phyloP scores from a whole-genome alignment of 2,888 invertebrate species.

The Itoplectis maculator region DNA sequence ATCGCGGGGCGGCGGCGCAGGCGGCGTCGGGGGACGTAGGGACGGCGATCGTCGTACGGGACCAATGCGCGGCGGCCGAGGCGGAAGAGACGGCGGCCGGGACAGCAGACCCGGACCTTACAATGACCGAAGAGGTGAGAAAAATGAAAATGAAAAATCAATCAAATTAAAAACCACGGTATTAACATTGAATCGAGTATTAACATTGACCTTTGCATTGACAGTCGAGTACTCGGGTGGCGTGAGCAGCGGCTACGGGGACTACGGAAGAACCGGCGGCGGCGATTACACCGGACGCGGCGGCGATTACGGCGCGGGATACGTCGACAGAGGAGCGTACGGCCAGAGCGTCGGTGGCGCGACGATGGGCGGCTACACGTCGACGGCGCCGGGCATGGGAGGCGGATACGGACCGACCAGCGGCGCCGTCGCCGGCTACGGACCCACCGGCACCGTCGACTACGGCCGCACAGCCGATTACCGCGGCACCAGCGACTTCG shows the following conservation, averaged over 20 bases:
- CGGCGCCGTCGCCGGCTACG: conserved; percentile 81
- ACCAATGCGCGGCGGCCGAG: conserved; percentile 86
- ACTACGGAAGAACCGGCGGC: conserved; percentile 81
- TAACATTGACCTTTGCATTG: not conserved
- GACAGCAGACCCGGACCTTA: conserved; percentile 84
- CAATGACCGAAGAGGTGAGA: conserved; percentile 82
- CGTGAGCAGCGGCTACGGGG: conserved; percentile 81
- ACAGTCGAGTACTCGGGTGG: conserved; percentile 70
- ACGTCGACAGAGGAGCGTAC: conserved; percentile 81
- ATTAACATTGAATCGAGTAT: not conserved
- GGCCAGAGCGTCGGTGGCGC: conserved; percentile 81
- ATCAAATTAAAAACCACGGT: conserved; percentile 58
- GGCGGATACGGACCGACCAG: conserved; percentile 82
- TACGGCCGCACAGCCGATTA: conserved; percentile 81
- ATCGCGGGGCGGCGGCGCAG: conserved; percentile 87
- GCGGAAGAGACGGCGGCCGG: conserved; percentile 84
- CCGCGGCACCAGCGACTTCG: conserved; percentile 80
- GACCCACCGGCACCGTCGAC: conserved; percentile 80
- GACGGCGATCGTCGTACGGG: conserved; percentile 86
- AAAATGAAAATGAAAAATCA: conserved; percentile 14
- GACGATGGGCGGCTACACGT: conserved; percentile 81
- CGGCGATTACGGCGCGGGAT: conserved; percentile 81
- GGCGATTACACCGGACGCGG: conserved; percentile 82
- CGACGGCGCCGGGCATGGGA: conserved; percentile 79
- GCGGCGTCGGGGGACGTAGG: conserved; percentile 85